These are phyloP conservation scores for Caenorhabditis afra DNA, from an alignment of 2,888 invertebrate species.

Conservation along the genomic window DNA sequence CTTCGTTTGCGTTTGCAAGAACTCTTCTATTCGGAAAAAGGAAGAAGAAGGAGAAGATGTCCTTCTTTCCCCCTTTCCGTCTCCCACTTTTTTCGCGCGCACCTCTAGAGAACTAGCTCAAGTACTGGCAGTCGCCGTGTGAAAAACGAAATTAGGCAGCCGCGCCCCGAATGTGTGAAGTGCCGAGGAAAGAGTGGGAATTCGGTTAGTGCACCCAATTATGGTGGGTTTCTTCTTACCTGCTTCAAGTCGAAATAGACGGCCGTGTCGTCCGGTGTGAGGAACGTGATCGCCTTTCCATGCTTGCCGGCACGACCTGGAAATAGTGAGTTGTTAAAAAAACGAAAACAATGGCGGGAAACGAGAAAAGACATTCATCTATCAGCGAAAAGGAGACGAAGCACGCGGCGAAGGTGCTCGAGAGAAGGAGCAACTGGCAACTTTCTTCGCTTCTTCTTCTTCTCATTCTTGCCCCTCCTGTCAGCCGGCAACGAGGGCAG, in stretches of 20 bases:
- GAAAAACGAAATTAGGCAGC: slow-evolving; percentile 45
- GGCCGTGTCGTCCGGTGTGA: slow-evolving; percentile 95
- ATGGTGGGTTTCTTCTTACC: slow-evolving; percentile 81
- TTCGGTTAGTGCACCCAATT: slow-evolving; percentile 52
- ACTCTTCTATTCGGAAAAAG: too few relatives aligned
- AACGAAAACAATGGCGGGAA: not conserved
- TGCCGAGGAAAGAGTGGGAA: slow-evolving; percentile 18
- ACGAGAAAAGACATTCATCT: slow-evolving; percentile 40
- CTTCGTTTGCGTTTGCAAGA: not conserved
- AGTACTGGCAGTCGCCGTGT: slow-evolving; percentile 26
- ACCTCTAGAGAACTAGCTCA: slow-evolving; percentile 49
- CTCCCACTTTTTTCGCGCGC: not conserved
- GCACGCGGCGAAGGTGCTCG: not conserved
- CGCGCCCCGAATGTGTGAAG: slow-evolving; percentile 41
- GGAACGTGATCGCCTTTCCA: slow-evolving; percentile 95
- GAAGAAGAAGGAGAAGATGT: too few relatives aligned
- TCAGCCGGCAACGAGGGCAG: slow-evolving; percentile 9
- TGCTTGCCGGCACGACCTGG: slow-evolving; percentile 97
- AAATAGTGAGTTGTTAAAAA: slow-evolving; percentile 43
- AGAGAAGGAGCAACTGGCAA: slow-evolving; percentile 41
- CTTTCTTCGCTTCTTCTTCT: slow-evolving; percentile 4
- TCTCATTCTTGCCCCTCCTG: not conserved
- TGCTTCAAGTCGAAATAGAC: slow-evolving; percentile 98
- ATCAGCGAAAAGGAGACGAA: slow-evolving; percentile 23
- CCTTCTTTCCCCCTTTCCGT: slow-evolving; percentile 1